Evolutionary conservation across 2,113 vertebrate genomes (phyloP).

Genomic region (Eretmochelys imbricata): DNA sequence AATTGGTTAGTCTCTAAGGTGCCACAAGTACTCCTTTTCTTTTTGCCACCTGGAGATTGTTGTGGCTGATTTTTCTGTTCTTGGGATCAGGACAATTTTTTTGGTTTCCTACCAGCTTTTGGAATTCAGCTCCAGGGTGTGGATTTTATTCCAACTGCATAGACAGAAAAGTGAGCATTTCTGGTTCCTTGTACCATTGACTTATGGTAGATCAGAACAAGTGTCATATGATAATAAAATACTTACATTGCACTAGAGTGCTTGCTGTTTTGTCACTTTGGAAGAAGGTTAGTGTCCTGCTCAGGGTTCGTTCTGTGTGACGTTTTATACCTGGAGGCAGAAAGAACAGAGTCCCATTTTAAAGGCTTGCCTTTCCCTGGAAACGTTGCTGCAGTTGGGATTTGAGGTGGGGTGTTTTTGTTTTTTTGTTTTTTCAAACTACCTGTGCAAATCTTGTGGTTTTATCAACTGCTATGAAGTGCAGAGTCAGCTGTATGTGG

Average conservation of each 20-base stretch:
- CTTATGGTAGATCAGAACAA: not conserved
- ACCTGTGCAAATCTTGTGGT: not conserved
- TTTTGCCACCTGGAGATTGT: not conserved
- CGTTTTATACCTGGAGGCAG: not conserved
- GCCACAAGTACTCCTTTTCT: too few relatives aligned
- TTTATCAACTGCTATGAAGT: not conserved
- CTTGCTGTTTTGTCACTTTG: not conserved
- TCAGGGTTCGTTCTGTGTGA: not conserved
- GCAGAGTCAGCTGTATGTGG: not conserved
- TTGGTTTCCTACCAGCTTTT: not conserved
- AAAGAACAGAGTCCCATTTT: not conserved
- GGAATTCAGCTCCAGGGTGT: not conserved
- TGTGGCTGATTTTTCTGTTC: not conserved
- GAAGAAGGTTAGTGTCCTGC: not conserved
- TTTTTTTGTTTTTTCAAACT: not conserved
- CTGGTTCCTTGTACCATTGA: not conserved
- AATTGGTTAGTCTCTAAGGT: too few relatives aligned
- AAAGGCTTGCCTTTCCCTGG: not conserved
- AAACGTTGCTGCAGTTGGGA: not conserved
- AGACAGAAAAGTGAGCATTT: not conserved
- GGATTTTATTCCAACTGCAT: not conserved
- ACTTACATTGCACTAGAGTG: fast-evolving
- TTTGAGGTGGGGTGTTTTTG: not conserved
- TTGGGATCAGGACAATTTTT: not conserved
- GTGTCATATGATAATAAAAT: not conserved